Base-by-base conservation (phyloP, 2,888 invertebrate genomes). In the Therioaphis trifolii region DNA sequence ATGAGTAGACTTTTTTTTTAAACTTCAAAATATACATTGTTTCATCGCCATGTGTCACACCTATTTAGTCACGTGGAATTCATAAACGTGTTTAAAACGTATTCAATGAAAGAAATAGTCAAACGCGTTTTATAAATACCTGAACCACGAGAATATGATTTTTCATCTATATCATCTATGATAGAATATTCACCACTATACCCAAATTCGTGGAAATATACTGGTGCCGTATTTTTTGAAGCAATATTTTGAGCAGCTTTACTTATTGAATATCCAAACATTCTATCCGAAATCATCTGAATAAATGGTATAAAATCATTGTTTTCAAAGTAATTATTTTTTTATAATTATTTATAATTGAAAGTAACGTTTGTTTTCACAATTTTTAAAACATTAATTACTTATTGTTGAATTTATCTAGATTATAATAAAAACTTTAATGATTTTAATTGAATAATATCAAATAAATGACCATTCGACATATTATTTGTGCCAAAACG, bases 21-120 rank as follows among this genome's bases (percentile, higher is more conserved):
- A 63, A 63, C 21, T 85, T 85, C 5, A 87, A 77, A n/a, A 86
- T 55, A 82, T 87, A 87, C 11, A 69, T 63, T 9, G 86, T 84
- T 75, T 87, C 87, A 76, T 87, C 87, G 11, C 85, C 86, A 82
- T 87, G 87, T 71, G 86, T 84, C 2, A 86, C 86, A 15, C 86
- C 87, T 87, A 71, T 3, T 84, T 85, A 29, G 14, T 14, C n/a
- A 29, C 12, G 63, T 14, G 14, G 2, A 86, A 87, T 87, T 88
- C 92, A 93, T 93, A 86, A 91, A 91, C 86, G 92, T 89, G 9
- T 90, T 89, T 1, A 0, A 88, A 88, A 14, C 91, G n/a, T 90
- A 0, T 88, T 86, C 14, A 55, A 63, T 0, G 92, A 90, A 87
- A 88, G 29, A 77, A 91, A 89, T 3, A 80, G 80, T n/a, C n/a